Conservation (phyloP, 1,140 invertebrate genomes). For the Caerostris extrusa region DNA sequence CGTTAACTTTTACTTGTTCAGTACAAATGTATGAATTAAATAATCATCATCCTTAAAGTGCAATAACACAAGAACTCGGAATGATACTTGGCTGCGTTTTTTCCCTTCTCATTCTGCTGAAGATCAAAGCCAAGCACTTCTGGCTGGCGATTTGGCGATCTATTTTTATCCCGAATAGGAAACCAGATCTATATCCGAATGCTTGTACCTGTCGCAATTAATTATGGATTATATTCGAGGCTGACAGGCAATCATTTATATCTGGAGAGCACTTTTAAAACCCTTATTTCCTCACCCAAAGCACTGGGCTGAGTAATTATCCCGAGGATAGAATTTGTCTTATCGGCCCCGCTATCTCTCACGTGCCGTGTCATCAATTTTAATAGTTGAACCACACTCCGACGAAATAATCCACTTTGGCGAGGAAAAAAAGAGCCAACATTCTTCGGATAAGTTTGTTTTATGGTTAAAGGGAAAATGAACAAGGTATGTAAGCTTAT, state of each 20-base stretch:
- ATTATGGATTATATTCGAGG: conserved; percentile 35
- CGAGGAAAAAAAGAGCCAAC: background rate
- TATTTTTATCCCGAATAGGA: background rate
- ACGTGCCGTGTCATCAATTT: background rate
- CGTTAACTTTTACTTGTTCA: background rate
- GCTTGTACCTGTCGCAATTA: conserved; percentile 57
- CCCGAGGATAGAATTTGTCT: conserved; percentile 23
- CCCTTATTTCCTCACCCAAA: conserved; percentile 40
- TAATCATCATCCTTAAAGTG: background rate
- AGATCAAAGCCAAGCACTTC: background rate
- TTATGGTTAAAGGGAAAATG: background rate
- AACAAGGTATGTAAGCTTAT: background rate
- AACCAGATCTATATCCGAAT: conserved; percentile 39
- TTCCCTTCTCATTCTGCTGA: background rate
- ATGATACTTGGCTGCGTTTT: background rate
- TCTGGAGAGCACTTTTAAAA: conserved; percentile 34
- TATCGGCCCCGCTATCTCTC: background rate
- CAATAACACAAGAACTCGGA: background rate
- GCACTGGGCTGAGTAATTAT: conserved; percentile 43
- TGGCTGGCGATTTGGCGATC: background rate
- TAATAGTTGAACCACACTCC: background rate
- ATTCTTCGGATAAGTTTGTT: background rate
- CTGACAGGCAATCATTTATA: conserved; percentile 48
- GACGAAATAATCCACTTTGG: conserved; percentile 9
- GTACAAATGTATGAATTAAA: background rate